These are phyloP conservation scores for Trimorus sp. DNA, from an alignment of 2,888 invertebrate genomes.

Conservation along the genomic window DNA sequence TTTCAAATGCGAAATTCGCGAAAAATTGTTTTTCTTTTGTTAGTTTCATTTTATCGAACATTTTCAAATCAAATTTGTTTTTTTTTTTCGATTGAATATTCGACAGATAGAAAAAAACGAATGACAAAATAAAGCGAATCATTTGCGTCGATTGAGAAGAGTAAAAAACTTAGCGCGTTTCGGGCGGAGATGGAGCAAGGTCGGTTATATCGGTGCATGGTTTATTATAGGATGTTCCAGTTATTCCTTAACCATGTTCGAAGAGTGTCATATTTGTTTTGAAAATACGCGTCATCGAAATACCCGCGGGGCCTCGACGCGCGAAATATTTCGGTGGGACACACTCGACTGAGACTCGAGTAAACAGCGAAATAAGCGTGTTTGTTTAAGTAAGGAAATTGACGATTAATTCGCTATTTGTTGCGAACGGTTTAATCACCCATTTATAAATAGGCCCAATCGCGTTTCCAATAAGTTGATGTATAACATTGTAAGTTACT, in stretches of 20 bases:
- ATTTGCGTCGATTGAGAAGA: constrained; percentile 21
- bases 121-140: constrained; percentile 28
- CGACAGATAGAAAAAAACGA: too few species aligned
- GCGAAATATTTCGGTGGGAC: neutral
- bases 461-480: too few species aligned
- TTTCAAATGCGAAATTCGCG: too few species aligned
- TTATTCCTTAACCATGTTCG: constrained; percentile 50
- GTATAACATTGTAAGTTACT: too few species aligned
- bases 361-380: neutral
- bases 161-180: constrained; percentile 21
- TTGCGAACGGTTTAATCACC: too few species aligned
- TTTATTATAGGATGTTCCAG: constrained; percentile 56
- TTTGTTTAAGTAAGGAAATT: neutral
- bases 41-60: too few species aligned
- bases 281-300: constrained; percentile 22
- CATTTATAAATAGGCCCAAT: too few species aligned
- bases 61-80: too few species aligned
- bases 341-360: neutral
- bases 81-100: too few species aligned
- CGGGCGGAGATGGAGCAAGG: constrained; percentile 37
- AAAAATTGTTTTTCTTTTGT: too few species aligned
- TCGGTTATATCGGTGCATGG: constrained; percentile 52
- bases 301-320: neutral
- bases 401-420: too few species aligned
- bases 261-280: constrained; percentile 51